Percentiles rank a stretch among this genome's conserved stretches.
These are phyloP conservation scores for Gadopsis bispinosus DNA, from an alignment of 2,797 vertebrate species.

Conservation along the genomic window DNA sequence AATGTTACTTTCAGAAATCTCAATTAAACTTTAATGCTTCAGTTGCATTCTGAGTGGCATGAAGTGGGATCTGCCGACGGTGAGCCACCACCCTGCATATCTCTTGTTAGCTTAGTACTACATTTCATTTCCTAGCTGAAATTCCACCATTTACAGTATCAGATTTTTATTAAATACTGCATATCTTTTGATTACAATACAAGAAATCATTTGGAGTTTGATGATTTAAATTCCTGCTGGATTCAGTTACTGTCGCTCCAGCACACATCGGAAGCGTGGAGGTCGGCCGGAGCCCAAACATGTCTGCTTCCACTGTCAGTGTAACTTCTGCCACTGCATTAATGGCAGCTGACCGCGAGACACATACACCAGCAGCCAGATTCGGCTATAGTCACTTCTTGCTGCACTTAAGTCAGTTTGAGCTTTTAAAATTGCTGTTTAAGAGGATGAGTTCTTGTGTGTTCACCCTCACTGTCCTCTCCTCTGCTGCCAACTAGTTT, in stretches of 20 bases:
- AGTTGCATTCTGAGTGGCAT: neutral
- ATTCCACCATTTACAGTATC: neutral
- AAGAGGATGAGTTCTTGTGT: slow-evolving; percentile 12
- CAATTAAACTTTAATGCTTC: neutral
- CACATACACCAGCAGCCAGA: neutral
- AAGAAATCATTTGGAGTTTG: neutral
- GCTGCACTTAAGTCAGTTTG: neutral
- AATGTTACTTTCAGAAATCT: too few species aligned
- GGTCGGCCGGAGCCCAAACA: neutral
- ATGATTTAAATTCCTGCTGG: slow-evolving; percentile 5
- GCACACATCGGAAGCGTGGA: neutral
- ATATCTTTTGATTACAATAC: neutral
- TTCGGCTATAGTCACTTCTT: neutral
- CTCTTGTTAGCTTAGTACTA: too few species aligned
- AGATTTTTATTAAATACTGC: neutral
- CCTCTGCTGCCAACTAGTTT: slow-evolving; percentile 16
- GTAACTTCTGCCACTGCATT: neutral
- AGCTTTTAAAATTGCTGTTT: neutral
- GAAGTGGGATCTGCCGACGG: neutral
- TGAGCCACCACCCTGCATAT: neutral
- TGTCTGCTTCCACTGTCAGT: neutral
- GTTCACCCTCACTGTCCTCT: neutral
- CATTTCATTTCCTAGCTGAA: neutral
- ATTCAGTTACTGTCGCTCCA: slow-evolving; percentile 1
- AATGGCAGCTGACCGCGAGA: neutral